Conservation (phyloP, 2,888 invertebrate genomes). For the Apodemia duryi region DNA sequence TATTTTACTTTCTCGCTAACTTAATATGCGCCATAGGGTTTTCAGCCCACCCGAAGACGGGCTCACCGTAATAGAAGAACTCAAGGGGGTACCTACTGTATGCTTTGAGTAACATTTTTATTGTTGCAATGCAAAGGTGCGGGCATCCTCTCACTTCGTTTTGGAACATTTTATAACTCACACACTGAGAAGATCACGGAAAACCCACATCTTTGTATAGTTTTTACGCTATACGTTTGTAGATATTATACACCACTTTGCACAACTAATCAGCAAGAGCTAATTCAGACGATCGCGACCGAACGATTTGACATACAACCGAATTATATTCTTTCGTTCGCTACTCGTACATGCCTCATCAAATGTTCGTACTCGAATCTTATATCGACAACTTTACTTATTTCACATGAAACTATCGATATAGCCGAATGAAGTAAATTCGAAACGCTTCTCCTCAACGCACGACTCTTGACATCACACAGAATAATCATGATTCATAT, state of each 20-base stretch:
- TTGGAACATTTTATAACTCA: slow-evolving; percentile 53
- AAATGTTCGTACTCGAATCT: slow-evolving; percentile 72
- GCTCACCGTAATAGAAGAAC: slow-evolving; percentile 59
- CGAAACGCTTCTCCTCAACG: slow-evolving; percentile 80
- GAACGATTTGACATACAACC: slow-evolving; percentile 54
- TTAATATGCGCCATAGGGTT: slow-evolving; percentile 74
- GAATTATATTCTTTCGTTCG: slow-evolving; percentile 49
- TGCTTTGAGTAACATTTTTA: slow-evolving; percentile 65
- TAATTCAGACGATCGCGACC: slow-evolving; percentile 52
- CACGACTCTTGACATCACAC: slow-evolving; percentile 79
- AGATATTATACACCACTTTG: slow-evolving; percentile 75
- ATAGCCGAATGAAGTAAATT: slow-evolving; percentile 75
- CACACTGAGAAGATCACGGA: slow-evolving; percentile 64
- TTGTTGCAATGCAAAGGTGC: slow-evolving; percentile 73
- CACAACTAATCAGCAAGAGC: slow-evolving; percentile 71
- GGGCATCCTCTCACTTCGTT: slow-evolving; percentile 62
- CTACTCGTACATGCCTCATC: slow-evolving; percentile 73
- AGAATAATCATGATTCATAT: slow-evolving; percentile 75
- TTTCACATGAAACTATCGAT: slow-evolving; percentile 65
- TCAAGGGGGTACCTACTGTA: slow-evolving; percentile 64
- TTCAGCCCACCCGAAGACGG: slow-evolving; percentile 69
- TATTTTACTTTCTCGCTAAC: slow-evolving; percentile 75
- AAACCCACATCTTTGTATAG: slow-evolving; percentile 77
- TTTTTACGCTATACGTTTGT: slow-evolving; percentile 52
- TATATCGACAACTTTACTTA: slow-evolving; percentile 64